Percentiles rank a stretch among this genome's conserved stretches.
Evolutionary conservation across 2,888 invertebrate genomes (phyloP).

Genomic region (Prosopocoilus inquinatus): DNA sequence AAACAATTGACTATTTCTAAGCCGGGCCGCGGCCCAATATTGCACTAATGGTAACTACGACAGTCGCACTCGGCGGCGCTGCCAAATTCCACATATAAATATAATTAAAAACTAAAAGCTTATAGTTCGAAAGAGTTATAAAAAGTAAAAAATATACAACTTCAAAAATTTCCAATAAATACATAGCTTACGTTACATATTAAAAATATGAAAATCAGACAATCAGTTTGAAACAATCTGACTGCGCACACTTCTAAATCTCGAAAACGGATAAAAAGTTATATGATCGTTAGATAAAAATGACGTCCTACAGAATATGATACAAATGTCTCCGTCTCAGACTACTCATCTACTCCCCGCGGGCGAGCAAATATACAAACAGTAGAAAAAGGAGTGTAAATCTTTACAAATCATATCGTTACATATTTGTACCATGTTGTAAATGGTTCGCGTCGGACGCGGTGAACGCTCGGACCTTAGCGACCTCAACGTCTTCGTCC

Average conservation of each 20-base stretch:
- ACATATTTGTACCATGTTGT: conserved; percentile 52
- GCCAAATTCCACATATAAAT: conserved; percentile 39
- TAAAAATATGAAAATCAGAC: conserved; percentile 46
- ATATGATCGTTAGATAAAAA: conserved; percentile 46
- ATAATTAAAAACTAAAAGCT: conserved; percentile 43
- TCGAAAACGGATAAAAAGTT: conserved; percentile 46
- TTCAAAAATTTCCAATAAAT: conserved; percentile 49
- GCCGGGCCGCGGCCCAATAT: conserved; percentile 47
- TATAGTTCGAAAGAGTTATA: conserved; percentile 47
- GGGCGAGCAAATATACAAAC: conserved; percentile 51
- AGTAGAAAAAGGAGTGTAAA: conserved; percentile 54
- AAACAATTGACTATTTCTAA: conserved; percentile 52
- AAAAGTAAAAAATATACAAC: conserved; percentile 52
- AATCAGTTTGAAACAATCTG: conserved; percentile 44
- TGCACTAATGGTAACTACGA: conserved; percentile 52
- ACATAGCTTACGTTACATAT: conserved; percentile 44
- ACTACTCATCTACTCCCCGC: conserved; percentile 36
- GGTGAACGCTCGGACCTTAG: conserved; percentile 14
- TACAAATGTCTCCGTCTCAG: conserved; percentile 41
- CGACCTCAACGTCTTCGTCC: conserved; percentile 3
- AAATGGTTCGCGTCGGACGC: conserved; percentile 42
- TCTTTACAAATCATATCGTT: conserved; percentile 52
- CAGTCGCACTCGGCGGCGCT: conserved; percentile 20
- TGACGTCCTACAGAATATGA: conserved; percentile 50
- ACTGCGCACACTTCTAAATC: conserved; percentile 43